Evolutionary conservation across 2,113 vertebrate genomes (phyloP), one percentile per base, ranked within the genome.

Genomic region (Oxyruncus cristatus): DNA sequence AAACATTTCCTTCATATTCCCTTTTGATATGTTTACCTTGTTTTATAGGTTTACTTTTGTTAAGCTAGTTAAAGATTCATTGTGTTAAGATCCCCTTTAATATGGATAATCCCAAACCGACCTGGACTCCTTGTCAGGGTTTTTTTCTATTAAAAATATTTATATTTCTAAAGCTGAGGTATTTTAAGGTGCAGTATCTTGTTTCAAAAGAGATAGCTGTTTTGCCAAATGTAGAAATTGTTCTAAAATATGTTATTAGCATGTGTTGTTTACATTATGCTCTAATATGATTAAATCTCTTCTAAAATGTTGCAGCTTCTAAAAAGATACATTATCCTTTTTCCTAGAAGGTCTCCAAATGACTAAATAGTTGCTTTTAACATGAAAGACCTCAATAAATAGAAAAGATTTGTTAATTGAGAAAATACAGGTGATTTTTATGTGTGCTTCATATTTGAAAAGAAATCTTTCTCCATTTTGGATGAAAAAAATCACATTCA

Each of bases 1-100:
- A 98, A 99, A 99, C 97, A 98, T 98, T 99, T 99, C 99, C 99
- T 99, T 98, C 97, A 97, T 99, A 98, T 98, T 98, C 98, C 98
- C 98, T 95, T 95, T 97, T 98, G 98, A 98, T 98, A 98, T 98
- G 98, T 98, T 99, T 98, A 99, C 99, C 98, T 98, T 98, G 97
- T 98, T 98, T 98, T 96, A 98, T 98, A 98, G 98, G 98, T 98
- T 99, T 99, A 98, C 98, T 98, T 98, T 98, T 98, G 97, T 98
- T 98, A 98, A 98, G 95, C 98, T 98, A 96, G 97, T 97, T 98
- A 97, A 98, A 98, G 94, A 97, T 97, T 97, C 94, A 11, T 97
- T 98, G 97, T 98, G 97, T 98, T 98, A 97, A 98, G 93, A 95
- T 84, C 94, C 14, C 95, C 89, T 97, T 98, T 98, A 98, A 98